Base-by-base conservation (phyloP, 2,113 vertebrate species). In the Trochalopteron elliotii region DNA sequence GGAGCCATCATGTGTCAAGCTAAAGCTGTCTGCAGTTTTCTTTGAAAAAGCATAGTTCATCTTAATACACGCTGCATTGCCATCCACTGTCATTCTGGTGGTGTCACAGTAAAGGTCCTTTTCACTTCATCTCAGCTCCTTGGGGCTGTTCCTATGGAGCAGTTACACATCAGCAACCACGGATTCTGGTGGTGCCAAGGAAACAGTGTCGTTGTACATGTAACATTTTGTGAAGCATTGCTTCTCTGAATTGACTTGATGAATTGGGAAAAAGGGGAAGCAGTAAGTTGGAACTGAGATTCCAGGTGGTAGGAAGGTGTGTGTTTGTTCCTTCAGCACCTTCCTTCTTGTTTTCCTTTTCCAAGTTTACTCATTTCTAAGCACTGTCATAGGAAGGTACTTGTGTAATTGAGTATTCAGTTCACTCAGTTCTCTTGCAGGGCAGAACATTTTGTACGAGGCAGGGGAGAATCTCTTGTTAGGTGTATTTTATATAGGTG, bases 1-100 rank as follows among this genome's bases (percentile, higher is more conserved):
- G 64, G 42, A 90, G 55, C 45, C 2, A 0, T 49, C 1, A 0
- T 27, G 27, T 63, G 45, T 53, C 28, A 7, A 47, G n/a, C n/a
- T 79, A 52, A 82, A 65, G 49, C 44, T 83, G 35, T 39, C n/a
- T 39, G 63, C 56, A 67, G 35, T 21, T 77, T 91, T 77, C 50
- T 72, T 45, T 80, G 87, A 20, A 63, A 47, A 70, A 5, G 40
- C 31, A 2, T 4, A 18, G 28, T 44, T 84, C 9, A 8, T 72
- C 13, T 60, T 12, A 33, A 28, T 50, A 6, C 17, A 2, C 10
- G 33, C 44, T 19, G 37, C 31, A 5, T 30, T 67, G 45, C 50
- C 37, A 15, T 47, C 8, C 0, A 2, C 56, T 75, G 49, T 49
- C 9, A 1, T 49, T 53, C 17, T 33, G 35, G 12, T 68, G 59